These are phyloP conservation scores for cat (Felis catus) DNA, from an alignment of 2,113 vertebrate genomes.

Conservation along the genomic window F.catus_Fca126_mat1.0 CM031426.1:45536001-45536500, in stretches of 20 bases:
- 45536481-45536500: not conserved
- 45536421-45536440: constrained; percentile 44
- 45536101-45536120: constrained; percentile 60
- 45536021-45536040: constrained; percentile 78
- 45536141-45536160: constrained; percentile 84
- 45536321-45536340: constrained; percentile 41
- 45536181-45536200: constrained; percentile 78
- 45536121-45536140: constrained; percentile 83
- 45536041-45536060: constrained; percentile 25
- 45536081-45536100: constrained; percentile 74
- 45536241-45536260: constrained; percentile 58
- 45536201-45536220: constrained; percentile 65
- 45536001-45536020: constrained; percentile 83
- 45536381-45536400: not conserved
- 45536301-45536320: constrained; percentile 52
- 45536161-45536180: constrained; percentile 77
- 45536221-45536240: constrained; percentile 73
- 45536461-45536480: not conserved
- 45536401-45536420: not conserved
- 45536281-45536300: constrained; percentile 68
- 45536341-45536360: constrained; percentile 32
- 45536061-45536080: constrained; percentile 23
- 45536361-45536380: constrained; percentile 20
- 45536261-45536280: constrained; percentile 49
- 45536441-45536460: not conserved